Evolutionary conservation across 2,113 vertebrate species (phyloP), one percentile per base, ranked within the genome.

Genomic region (Pogona vitticeps): DNA sequence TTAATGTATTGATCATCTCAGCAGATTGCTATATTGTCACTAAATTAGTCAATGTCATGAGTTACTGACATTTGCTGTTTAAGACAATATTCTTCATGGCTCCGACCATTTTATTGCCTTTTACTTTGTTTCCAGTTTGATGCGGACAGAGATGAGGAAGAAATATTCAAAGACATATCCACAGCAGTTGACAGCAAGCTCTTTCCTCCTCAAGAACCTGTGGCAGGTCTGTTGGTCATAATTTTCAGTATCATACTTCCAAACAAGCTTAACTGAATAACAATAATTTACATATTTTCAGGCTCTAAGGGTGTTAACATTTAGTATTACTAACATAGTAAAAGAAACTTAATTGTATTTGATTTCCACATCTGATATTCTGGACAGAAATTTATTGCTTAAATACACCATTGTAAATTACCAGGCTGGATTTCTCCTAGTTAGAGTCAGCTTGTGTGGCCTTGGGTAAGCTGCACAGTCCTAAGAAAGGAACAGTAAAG

Each of bases 81-180:
- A 23, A 6, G 42, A 33, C 21, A 63, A 63, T 75, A 73, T 42
- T 83, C 36, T 61, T 2, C 31, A 6, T 61, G 31, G 61, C 42
- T 68, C 61, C 63, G 42, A 88, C 2, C 42, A 0, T 79, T 68
- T 90, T 65, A 92, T 12, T 33, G 38, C 40, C 8, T 84, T 80
- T 82, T 61, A 86, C 88, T 83, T 93, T 86, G 72, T 85, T 88
- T 71, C 80, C 81, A 99, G 98, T 95, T 99, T 93, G 98, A 99
- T 3, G 98, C 98, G 0, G 98, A 99, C 93, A 96, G 98, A 89
- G 97, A 99, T 1, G 98, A 99, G 89, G 98, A 99, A 89, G 98
- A 99, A 86, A 97, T 99, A 36, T 99, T 99, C 96, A 95, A 88
- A 94, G 98, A 99, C 95, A 99, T 99, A 96, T 97, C 98, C 59